A percentile compares a stretch with the other conserved stretches of the same genome.
phyloP scores from a whole-genome alignment of 1,140 invertebrate species.

The Argopecten irradians region DNA sequence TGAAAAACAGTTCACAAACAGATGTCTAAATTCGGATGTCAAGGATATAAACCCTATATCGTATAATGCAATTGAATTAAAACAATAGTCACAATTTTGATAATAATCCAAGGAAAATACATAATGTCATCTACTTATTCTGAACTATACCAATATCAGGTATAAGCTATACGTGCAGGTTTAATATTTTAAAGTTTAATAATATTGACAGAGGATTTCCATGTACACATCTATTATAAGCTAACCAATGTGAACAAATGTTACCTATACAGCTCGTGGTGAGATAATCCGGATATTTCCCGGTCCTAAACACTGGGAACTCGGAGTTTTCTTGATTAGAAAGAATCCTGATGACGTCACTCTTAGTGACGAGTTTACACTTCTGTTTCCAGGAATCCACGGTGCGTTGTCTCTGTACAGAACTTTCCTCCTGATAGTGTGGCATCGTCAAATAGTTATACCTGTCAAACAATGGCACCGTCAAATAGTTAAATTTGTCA shows the following conservation, averaged over 20 bases:
- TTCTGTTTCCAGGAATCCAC: background rate
- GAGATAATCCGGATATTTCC: background rate
- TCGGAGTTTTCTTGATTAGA: background rate
- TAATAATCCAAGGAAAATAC: too few species aligned
- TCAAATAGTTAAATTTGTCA: background rate
- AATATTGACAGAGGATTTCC: background rate
- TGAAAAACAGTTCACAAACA: too few species aligned
- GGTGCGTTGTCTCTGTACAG: background rate
- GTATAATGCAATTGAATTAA: too few species aligned
- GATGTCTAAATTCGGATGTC: too few species aligned
- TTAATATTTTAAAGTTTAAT: background rate
- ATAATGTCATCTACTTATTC: too few species aligned
- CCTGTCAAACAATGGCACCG: too few species aligned
- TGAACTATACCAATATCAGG: too few species aligned
- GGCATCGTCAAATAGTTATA: background rate
- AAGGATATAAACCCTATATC: too few species aligned
- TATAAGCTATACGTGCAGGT: too few species aligned
- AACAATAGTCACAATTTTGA: too few species aligned
- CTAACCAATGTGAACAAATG: too few species aligned
- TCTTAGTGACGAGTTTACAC: background rate
- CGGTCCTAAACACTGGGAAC: background rate
- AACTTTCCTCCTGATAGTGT: background rate
- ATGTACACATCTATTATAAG: too few species aligned
- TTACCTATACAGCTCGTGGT: background rate
- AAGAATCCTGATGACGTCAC: background rate